Conservation (phyloP, 2,113 vertebrate species). For the Haemorhous mexicanus region DNA sequence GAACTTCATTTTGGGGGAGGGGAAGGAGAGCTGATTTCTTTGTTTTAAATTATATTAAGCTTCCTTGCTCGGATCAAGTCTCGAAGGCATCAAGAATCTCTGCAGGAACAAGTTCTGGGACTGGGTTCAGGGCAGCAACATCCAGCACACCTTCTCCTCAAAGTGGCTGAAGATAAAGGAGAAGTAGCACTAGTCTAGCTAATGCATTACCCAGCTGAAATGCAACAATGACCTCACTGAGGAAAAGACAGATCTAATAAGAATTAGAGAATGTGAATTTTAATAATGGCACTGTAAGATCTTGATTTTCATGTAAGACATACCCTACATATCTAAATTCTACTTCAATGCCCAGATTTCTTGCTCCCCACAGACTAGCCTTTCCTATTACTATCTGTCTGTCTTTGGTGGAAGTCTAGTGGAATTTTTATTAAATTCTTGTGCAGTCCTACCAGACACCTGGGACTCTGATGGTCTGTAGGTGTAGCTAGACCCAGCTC, state of each 20-base stretch:
- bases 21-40: background rate
- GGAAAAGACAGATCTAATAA: background rate
- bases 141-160: background rate
- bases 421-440: background rate
- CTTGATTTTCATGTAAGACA: background rate
- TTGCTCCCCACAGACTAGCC: background rate
- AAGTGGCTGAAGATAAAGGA: background rate
- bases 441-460: background rate
- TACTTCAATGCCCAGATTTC: background rate
- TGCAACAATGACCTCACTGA: background rate
- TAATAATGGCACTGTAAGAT: background rate
- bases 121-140: background rate
- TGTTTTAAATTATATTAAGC: background rate
- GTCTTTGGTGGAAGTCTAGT: background rate
- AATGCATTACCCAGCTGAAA: background rate
- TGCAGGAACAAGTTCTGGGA: background rate
- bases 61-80: background rate
- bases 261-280: background rate
- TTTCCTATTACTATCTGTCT: background rate
- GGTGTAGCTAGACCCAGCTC: background rate
- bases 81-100: rapidly evolving
- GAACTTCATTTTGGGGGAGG: background rate
- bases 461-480: background rate
- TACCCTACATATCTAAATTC: background rate
- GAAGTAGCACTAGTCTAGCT: background rate